These are phyloP conservation scores for Xerus inauris DNA, from an alignment of 2,113 vertebrate genomes.

Conservation along the genomic window DNA sequence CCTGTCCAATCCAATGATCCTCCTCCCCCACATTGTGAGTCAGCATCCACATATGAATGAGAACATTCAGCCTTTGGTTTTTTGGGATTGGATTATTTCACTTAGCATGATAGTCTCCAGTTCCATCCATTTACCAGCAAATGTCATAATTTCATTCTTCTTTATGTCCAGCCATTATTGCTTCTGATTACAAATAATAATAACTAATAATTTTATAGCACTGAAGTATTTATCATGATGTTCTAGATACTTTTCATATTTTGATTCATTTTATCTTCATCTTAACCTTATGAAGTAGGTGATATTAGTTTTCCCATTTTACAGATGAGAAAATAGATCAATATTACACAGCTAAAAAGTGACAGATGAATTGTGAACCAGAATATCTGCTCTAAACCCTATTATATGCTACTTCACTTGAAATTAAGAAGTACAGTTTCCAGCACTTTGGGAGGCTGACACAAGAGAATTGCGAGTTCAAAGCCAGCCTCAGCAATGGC, in stretches of 20 bases:
- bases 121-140: too few species aligned
- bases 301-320: constrained; percentile 3
- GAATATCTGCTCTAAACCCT: not conserved
- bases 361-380: not conserved
- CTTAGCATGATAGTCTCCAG: too few species aligned
- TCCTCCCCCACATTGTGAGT: too few species aligned
- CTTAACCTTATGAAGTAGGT: not conserved
- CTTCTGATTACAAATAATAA: not conserved
- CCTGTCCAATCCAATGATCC: too few species aligned
- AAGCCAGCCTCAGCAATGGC: too few species aligned
- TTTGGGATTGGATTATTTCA: too few species aligned
- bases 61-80: too few species aligned
- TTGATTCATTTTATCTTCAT: not conserved
- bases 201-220: not conserved
- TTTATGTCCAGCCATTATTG: not conserved
- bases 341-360: constrained; percentile 19
- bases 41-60: too few species aligned
- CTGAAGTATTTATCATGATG: not conserved
- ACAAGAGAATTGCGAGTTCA: too few species aligned
- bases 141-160: too few species aligned
- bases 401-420: too few species aligned
- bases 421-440: not conserved
- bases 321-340: not conserved
- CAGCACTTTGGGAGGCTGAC: too few species aligned
- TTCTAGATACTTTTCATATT: not conserved